Conservation (phyloP, 2,113 vertebrate species). For the Cynopterus brachyotis region DNA sequence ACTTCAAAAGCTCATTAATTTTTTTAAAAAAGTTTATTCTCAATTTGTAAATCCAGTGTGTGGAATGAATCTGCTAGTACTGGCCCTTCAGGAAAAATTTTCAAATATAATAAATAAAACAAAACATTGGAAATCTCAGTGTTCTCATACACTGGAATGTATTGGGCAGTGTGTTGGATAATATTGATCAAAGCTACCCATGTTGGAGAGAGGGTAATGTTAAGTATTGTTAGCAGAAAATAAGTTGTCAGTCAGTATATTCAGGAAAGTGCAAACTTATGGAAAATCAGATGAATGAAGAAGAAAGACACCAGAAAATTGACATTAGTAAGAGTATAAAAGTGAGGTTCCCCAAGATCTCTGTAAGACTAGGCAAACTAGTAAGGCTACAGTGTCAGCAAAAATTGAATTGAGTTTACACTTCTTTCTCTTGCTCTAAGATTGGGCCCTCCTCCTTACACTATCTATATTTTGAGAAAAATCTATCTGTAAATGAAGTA, state of each 20-base stretch:
- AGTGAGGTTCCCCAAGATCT: neutral
- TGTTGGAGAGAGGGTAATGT: neutral
- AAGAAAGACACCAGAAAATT: neutral
- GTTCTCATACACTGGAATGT: neutral
- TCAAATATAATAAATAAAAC: neutral
- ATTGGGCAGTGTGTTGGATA: neutral
- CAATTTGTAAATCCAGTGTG: neutral
- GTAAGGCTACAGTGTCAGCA: neutral
- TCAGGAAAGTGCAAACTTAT: neutral
- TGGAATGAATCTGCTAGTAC: neutral
- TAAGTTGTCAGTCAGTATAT: neutral
- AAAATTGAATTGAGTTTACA: neutral
- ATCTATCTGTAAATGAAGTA: neutral
- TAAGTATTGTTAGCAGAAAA: neutral
- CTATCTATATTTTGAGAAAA: neutral
- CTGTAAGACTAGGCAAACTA: neutral
- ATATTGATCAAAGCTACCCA: neutral
- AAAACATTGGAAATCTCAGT: neutral
- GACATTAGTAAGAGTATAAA: neutral
- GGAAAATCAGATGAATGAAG: constrained; percentile 1
- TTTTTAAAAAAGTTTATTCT: neutral
- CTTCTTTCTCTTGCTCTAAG: neutral
- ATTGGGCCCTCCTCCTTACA: neutral
- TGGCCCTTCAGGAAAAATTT: neutral
- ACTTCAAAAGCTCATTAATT: neutral